Evolutionary conservation across 2,888 invertebrate genomes (phyloP), one percentile per base, ranked within the genome.

Genomic region (Himalopsyche japonica): DNA sequence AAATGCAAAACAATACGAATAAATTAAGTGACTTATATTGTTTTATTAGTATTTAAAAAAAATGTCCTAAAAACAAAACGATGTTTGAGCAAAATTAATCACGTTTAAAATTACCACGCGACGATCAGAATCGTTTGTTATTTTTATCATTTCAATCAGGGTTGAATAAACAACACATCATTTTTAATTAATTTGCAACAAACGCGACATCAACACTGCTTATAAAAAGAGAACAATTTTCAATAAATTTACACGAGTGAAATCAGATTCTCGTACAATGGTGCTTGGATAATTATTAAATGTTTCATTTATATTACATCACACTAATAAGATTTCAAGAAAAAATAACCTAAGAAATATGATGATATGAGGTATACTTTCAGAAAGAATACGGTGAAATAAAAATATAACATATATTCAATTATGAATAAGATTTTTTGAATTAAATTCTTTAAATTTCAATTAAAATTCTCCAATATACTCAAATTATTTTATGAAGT

Each of bases 121-220:
- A n/a, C 76, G 76, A 6, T 18, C 32, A 12, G 32, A 76, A 5
- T 32, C 76, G 32, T 78, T 57, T 78, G 43, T 78, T 78, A 78
- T 78, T 78, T 78, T 78, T 78, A 78, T 78, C 78, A 78, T 78
- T 43, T 78, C 78, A 78, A 78, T 78, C n/a, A 43, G 43, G 32
- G 37, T 78, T 76, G 34, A 76, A 43, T 78, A 78, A 78, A 78
- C 78, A 43, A 37, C 57, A 20, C n/a, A 24, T 37, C 20, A 15
- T 78, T 78, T 78, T 78, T 37, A 78, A 78, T 78, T 78, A 78
- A 78, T 43, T 37, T 78, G 37, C 8, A 37, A 78, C 18, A 43
- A 24, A 20, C 43, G 37, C 32, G n/a, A 57, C 57, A 57, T 57
- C 57, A 57, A 20, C 4, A 24, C 57, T 20, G 20, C 20, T 57